These are phyloP conservation scores for Asbolus verrucosus DNA, from an alignment of 1,140 invertebrate genomes.

Conservation along the genomic window DNA sequence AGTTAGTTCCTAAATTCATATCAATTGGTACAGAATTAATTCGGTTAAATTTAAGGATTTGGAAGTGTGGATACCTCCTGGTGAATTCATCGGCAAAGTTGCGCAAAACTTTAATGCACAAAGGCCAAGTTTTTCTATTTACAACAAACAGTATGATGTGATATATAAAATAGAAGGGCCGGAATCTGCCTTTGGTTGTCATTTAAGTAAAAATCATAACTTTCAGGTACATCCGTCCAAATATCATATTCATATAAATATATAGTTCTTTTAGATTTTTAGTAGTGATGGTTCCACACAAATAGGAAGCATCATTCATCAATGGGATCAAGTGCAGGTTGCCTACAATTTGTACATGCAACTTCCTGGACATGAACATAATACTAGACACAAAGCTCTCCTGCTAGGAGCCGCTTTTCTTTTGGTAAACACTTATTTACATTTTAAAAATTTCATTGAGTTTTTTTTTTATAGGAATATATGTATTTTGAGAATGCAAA, in stretches of 20 bases:
- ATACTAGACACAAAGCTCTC: conserved; percentile 69
- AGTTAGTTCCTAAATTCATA: too few relatives aligned
- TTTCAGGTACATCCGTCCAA: conserved; percentile 63
- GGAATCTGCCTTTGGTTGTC: conserved; percentile 59
- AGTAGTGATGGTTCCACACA: conserved; percentile 67
- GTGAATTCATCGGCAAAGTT: conserved; percentile 69
- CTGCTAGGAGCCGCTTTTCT: conserved; percentile 70
- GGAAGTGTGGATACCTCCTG: conserved; percentile 69
- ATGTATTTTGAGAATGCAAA: conserved; percentile 59
- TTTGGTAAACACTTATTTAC: conserved; percentile 64
- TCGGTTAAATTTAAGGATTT: conserved; percentile 65
- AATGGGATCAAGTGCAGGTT: conserved; percentile 69
- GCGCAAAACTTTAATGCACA: conserved; percentile 68
- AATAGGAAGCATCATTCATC: conserved; percentile 69
- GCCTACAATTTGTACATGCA: conserved; percentile 68
- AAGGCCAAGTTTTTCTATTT: conserved; percentile 67
- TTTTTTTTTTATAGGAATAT: conserved; percentile 59
- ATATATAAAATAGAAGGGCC: conserved; percentile 70
- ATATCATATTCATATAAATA: neutral
- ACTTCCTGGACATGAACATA: conserved; percentile 66
- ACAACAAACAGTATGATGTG: conserved; percentile 66
- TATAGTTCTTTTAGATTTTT: conserved; percentile 62
- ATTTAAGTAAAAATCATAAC: conserved; percentile 64
- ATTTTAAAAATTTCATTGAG: conserved; percentile 10
- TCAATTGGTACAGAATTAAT: too few relatives aligned